phyloP scores from a whole-genome alignment of 2,797 vertebrate species.

The Furcifer pardalis region DNA sequence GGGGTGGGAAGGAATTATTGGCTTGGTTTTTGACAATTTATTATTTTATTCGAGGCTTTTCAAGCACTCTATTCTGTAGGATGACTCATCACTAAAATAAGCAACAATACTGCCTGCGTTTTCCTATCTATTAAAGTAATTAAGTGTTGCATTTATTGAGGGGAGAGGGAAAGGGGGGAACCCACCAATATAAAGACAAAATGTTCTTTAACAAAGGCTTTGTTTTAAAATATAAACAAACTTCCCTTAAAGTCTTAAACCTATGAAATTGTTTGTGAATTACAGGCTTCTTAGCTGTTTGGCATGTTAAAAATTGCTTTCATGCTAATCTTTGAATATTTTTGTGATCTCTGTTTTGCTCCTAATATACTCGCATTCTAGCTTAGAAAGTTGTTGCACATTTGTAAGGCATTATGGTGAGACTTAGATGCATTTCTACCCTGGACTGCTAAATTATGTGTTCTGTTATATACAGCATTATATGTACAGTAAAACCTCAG shows the following conservation, averaged over 20 bases:
- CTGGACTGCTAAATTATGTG: constrained; percentile 48
- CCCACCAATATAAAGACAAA: not conserved
- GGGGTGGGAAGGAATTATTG: not conserved
- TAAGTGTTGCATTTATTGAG: constrained; percentile 47
- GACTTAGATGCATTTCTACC: constrained; percentile 41
- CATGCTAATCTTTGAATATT: constrained; percentile 48
- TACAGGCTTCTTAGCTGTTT: constrained; percentile 41
- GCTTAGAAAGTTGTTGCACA: constrained; percentile 22
- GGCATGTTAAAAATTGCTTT: constrained; percentile 56
- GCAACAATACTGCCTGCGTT: not conserved
- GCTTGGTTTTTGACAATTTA: not conserved
- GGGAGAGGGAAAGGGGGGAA: not conserved
- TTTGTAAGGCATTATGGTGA: constrained; percentile 48
- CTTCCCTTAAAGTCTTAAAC: constrained; percentile 51
- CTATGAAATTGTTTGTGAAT: constrained; percentile 44
- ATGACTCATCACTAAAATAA: not conserved
- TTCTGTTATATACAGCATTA: not conserved
- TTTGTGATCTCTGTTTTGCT: constrained; percentile 47
- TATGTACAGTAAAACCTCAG: too few relatives aligned
- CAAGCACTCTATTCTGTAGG: not conserved
- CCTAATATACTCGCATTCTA: constrained; percentile 35
- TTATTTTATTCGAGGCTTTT: not conserved
- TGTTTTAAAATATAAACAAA: constrained; percentile 15
- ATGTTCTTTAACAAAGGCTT: not conserved
- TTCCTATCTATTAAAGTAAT: constrained; percentile 35